Evolutionary conservation across 2,113 vertebrate genomes (phyloP).

Genomic region (Tinamus guttatus): DNA sequence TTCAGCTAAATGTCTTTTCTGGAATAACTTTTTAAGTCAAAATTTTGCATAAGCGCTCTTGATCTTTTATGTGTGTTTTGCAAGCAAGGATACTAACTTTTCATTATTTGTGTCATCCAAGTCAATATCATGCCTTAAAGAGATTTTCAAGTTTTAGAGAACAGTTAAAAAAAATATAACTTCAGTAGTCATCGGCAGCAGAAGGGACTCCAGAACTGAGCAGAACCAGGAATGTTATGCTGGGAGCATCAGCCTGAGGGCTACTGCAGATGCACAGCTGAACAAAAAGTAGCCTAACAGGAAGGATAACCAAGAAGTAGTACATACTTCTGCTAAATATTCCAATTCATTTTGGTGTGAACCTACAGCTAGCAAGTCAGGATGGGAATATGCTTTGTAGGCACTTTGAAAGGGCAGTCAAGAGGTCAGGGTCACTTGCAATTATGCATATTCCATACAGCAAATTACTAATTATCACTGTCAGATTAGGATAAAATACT

Average conservation of each 20-base stretch:
- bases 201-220: not conserved
- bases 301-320: not conserved
- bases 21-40: not conserved
- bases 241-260: accelerated
- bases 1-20: not conserved
- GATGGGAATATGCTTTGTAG: not conserved
- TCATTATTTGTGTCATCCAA: not conserved
- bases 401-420: not conserved
- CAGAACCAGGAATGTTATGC: accelerated
- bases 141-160: not conserved
- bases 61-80: not conserved
- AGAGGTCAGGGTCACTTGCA: not conserved
- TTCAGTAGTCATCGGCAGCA: not conserved
- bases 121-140: not conserved
- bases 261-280: not conserved
- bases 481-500: not conserved
- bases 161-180: not conserved
- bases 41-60: not conserved
- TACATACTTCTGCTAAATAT: not conserved
- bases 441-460: not conserved
- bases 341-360: accelerated
- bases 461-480: not conserved
- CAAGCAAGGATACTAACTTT: not conserved
- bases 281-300: not conserved
- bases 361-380: accelerated